These are phyloP conservation scores for Drosophila peninsularis DNA, from an alignment of 2,888 invertebrate genomes.

Conservation along the genomic window DNA sequence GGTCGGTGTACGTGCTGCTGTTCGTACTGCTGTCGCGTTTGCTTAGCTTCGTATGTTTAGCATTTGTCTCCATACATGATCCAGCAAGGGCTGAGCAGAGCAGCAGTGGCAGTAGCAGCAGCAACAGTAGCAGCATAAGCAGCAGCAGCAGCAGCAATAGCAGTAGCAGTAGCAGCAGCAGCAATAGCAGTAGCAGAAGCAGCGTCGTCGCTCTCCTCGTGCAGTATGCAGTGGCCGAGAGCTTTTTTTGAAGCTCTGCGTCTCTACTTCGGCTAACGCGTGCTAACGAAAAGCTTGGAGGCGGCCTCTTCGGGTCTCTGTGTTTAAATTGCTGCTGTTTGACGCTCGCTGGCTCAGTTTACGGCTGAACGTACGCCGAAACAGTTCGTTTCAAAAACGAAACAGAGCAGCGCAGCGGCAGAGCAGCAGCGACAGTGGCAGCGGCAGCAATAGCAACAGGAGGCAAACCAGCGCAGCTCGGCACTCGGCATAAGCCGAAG, in stretches of 20 bases:
- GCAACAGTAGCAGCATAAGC: background rate
- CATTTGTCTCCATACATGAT: background rate
- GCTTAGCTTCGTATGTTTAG: background rate
- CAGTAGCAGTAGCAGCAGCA: background rate
- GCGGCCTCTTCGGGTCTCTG: background rate
- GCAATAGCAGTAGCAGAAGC: background rate
- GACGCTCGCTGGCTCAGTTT: conserved; percentile 41
- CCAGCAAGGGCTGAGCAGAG: background rate
- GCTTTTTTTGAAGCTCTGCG: conserved; percentile 11
- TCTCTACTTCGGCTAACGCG: background rate
- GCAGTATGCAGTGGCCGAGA: background rate
- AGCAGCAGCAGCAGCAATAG: background rate
- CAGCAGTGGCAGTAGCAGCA: background rate
- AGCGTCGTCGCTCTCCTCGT: background rate
- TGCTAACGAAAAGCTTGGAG: conserved; percentile 8
- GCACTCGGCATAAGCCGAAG: conserved; percentile 1
- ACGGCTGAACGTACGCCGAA: conserved; percentile 46
- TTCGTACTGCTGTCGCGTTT: background rate
- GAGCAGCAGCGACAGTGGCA: background rate
- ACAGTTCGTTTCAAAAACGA: conserved; percentile 53
- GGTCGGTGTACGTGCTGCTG: background rate
- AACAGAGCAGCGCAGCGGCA: conserved; percentile 9
- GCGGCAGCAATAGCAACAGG: conserved; percentile 1
- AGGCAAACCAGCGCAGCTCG: conserved; percentile 5
- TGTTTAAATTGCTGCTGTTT: conserved; percentile 14